Conservation (phyloP, 1,140 invertebrate genomes). For the Brachionus rubens region DNA sequence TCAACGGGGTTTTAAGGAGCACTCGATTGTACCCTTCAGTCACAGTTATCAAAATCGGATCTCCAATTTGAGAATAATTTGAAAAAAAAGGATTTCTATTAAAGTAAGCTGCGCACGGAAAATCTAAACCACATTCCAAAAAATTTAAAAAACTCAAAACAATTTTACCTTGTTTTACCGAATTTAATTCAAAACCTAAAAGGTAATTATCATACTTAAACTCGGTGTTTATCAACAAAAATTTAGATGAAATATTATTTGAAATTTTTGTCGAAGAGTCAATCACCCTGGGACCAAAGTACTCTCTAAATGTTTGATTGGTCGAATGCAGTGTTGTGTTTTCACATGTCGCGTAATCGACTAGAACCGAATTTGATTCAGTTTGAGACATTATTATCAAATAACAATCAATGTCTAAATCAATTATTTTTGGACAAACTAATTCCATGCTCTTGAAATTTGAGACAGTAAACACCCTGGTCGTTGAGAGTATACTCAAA, state of each 20-base stretch:
- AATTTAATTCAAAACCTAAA: background rate
- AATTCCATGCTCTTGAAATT: constrained; percentile 7
- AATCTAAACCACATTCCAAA: background rate
- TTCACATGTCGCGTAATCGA: background rate
- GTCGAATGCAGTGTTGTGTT: background rate
- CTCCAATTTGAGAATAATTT: background rate
- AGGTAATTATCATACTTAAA: constrained; percentile 12
- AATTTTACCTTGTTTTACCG: background rate
- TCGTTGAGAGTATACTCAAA: background rate
- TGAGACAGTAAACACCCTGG: background rate
- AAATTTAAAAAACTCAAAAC: background rate
- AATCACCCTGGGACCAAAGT: background rate
- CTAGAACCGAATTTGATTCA: background rate
- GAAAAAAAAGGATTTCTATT: background rate
- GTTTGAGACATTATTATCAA: constrained; percentile 9
- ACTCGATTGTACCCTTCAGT: background rate
- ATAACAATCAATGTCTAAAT: background rate
- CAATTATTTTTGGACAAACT: background rate
- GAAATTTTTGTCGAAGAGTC: background rate
- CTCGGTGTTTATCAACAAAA: background rate
- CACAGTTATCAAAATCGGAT: background rate
- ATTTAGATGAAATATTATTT: background rate
- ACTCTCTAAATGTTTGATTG: background rate
- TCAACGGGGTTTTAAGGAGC: background rate
- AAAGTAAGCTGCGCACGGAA: constrained; percentile 2